Conservation (phyloP, 2,113 vertebrate species). For the Sapajus apella region DNA sequence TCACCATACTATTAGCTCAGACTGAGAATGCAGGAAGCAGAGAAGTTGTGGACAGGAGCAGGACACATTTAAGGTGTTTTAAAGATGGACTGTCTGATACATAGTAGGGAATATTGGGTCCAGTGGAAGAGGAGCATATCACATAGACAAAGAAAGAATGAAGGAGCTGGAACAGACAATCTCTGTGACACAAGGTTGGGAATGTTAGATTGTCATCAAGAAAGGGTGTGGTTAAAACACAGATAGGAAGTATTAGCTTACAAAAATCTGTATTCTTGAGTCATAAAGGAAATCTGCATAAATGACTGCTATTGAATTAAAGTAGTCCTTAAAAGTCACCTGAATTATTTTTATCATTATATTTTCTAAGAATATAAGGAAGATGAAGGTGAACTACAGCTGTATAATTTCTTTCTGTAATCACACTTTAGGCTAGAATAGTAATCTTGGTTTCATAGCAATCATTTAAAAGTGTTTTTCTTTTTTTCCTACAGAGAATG, state of each 20-base stretch:
- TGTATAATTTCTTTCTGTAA: not conserved
- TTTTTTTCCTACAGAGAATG: not conserved
- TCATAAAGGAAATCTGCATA: not conserved
- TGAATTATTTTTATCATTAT: not conserved
- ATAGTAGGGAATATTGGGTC: not conserved
- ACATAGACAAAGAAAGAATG: not conserved
- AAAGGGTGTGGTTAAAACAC: not conserved
- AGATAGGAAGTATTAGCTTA: not conserved
- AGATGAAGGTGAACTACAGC: not conserved
- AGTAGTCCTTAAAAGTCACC: not conserved
- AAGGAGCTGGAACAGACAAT: not conserved
- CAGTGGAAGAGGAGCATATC: not conserved
- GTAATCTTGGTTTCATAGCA: not conserved
- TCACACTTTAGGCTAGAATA: slow-evolving; percentile 21
- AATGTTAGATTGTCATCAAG: not conserved
- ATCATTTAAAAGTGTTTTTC: slow-evolving; percentile 27
- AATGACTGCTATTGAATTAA: not conserved
- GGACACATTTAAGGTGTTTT: not conserved
- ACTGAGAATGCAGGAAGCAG: not conserved
- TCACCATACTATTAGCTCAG: not conserved
- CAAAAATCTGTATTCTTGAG: not conserved
- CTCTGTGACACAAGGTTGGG: not conserved
- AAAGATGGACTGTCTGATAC: not conserved
- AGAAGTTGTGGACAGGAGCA: not conserved
- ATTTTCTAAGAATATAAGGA: not conserved